Conservation (phyloP, 2,113 vertebrate species). For the Heterocephalus glaber region DNA sequence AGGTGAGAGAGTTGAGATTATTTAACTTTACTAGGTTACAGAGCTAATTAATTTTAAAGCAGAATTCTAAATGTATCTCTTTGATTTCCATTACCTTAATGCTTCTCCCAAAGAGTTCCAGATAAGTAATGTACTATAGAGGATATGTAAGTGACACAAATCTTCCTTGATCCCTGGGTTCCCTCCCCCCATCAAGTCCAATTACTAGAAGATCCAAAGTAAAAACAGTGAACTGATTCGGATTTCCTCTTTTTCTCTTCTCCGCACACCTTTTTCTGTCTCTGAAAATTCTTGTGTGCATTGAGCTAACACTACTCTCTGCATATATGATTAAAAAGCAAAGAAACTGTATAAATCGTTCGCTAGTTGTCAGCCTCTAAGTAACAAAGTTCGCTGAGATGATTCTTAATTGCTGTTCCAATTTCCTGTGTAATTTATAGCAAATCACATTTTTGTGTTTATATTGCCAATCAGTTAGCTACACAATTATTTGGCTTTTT, state of each 20-base stretch:
- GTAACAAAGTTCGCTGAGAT: background rate
- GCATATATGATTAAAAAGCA: background rate
- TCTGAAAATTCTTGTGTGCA: background rate
- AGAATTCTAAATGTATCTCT: conserved; percentile 16
- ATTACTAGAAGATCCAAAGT: background rate
- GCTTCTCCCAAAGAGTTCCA: background rate
- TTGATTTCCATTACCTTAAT: background rate
- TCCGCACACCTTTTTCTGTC: background rate
- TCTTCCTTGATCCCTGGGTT: background rate
- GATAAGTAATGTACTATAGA: background rate
- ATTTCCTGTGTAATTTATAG: conserved; percentile 47
- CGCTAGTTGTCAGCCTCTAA: background rate
- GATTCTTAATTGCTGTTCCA: conserved; percentile 25
- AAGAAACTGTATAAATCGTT: background rate
- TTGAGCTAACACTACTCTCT: background rate
- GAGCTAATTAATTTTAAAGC: conserved; percentile 6
- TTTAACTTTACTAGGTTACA: conserved; percentile 12
- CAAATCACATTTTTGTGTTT: conserved; percentile 22
- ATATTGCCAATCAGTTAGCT: background rate
- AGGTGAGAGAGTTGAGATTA: background rate
- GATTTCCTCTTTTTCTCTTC: background rate
- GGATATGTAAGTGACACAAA: background rate
- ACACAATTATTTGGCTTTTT: no score
- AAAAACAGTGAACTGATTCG: background rate
- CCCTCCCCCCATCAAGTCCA: background rate